A percentile compares a stretch with the other conserved stretches of the same genome.
Evolutionary conservation across 2,888 invertebrate genomes (phyloP).

Genomic region (Philereme transversata): DNA sequence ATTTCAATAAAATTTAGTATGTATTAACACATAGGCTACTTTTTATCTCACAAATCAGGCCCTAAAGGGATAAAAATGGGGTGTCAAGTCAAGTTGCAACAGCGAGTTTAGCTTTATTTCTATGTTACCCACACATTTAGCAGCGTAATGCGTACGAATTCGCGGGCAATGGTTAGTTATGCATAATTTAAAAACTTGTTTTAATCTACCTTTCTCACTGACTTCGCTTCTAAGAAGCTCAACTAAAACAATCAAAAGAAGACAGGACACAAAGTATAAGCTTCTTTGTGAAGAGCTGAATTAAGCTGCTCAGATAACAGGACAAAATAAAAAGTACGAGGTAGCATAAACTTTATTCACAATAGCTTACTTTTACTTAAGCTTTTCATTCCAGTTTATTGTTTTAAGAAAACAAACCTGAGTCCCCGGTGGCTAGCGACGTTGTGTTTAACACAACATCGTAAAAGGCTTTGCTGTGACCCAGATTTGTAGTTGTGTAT

Average conservation of each 20-base stretch:
- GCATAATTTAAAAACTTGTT: no score
- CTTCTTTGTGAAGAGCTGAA: constrained; percentile 5
- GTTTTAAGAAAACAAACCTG: constrained; percentile 15
- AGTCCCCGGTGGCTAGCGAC: constrained; percentile 1
- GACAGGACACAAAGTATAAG: constrained; percentile 13
- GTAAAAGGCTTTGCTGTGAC: constrained; percentile 3
- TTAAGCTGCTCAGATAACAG: constrained; percentile 7
- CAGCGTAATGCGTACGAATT: no score
- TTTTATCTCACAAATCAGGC: no score
- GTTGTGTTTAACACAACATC: neutral
- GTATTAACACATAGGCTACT: no score
- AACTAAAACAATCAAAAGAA: constrained; percentile 16
- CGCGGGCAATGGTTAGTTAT: no score
- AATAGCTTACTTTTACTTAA: constrained; percentile 17
- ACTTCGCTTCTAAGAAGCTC: constrained; percentile 11
- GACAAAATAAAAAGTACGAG: constrained; percentile 14
- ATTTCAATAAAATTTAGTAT: no score
- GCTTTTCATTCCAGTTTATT: constrained; percentile 19
- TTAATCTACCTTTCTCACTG: neutral
- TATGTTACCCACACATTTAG: no score
- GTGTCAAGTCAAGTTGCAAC: no score
- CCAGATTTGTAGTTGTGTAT: constrained; percentile 3
- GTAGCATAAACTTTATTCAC: constrained; percentile 16
- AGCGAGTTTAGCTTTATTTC: no score
- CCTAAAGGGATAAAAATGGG: no score